Base-by-base conservation (phyloP, 2,797 vertebrate genomes). In the Hypotaenidia okinawae region DNA sequence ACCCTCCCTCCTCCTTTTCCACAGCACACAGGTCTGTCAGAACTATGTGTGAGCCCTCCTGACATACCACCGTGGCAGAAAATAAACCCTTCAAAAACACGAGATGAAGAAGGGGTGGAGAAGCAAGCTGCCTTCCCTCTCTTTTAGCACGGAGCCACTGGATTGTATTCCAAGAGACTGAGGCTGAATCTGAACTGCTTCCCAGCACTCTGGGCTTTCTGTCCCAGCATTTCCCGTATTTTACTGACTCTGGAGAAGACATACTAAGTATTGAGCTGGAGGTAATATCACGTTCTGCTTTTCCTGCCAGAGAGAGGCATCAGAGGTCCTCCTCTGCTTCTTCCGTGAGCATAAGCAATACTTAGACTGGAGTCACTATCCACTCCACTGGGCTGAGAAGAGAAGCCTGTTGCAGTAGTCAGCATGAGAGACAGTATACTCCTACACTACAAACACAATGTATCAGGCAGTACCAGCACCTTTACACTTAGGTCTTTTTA, bases 381-480 rank as follows among this genome's bases (percentile, higher is more conserved):
- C 69, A 33, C 4, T 28, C 5, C 45, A 13, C 8, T 2, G 58
- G 73, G 43, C 59, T 41, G 68, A 33, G 37, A 28, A 39, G 28
- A 41, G n/a, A n/a, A 62, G 24, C 59, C 58, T 59, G 43, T 0
- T 55, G 28, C 82, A 27, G 68, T 9, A 32, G 22, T 16, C 30
- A 47, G 19, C 32, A 23, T 1, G 39, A n/a, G 52, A 43, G 17
- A 45, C 77, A 62, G 25, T 0, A 19, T 41, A 27, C 10, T 61
- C 37, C 57, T 35, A 35, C 14, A 10, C 14, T 15, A 24, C 69
- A 62, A 12, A 11, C 1, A 13, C 1, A 8, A 77, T 0, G 0
- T 1, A 10, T 2, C 2, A 3, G 25, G 57, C 66, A 89, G 59
- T 0, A 11, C 2, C 52, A 81, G n/a, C 54, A 33, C 8, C 49